phyloP scores from a whole-genome alignment of 92 coral and sea anemone species.

The Meandrina meandrites region DNA sequence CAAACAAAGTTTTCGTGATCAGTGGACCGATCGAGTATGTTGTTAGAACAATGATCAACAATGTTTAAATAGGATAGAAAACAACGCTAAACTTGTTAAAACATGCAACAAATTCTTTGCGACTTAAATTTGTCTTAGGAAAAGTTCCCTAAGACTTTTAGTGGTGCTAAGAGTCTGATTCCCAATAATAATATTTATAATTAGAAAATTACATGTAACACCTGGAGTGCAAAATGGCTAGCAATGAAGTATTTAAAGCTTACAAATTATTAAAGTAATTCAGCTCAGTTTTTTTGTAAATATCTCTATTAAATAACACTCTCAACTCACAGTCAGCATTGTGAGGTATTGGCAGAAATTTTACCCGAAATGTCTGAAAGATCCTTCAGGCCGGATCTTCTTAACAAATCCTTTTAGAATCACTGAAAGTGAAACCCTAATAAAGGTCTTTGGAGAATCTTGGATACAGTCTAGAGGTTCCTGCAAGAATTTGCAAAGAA shows the following conservation, averaged over 20 bases:
- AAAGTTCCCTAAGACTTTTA: not conserved
- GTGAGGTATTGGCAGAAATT: not conserved
- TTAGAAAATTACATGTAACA: not conserved
- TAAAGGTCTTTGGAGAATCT: not conserved
- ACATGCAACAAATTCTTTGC: not conserved
- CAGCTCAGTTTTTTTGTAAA: not conserved
- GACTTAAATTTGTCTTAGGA: not conserved
- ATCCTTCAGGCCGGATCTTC: not conserved
- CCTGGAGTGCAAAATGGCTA: not conserved
- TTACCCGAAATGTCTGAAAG: not conserved
- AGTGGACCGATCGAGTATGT: not conserved
- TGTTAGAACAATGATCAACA: not conserved
- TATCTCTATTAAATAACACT: not conserved
- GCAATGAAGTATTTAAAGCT: not conserved
- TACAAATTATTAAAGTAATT: not conserved
- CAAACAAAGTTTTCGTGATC: conserved; percentile 31
- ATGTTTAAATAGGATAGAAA: not conserved
- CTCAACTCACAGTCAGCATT: not conserved
- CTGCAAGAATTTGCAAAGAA: not conserved
- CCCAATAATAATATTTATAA: no score
- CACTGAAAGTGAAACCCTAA: not conserved
- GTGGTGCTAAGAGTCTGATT: not conserved
- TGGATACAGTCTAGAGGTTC: not conserved
- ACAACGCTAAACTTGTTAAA: conserved; percentile 18
- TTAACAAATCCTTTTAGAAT: no score